phyloP scores from a whole-genome alignment of 2,797 vertebrate species.

The Silurus lanzhouensis region DNA sequence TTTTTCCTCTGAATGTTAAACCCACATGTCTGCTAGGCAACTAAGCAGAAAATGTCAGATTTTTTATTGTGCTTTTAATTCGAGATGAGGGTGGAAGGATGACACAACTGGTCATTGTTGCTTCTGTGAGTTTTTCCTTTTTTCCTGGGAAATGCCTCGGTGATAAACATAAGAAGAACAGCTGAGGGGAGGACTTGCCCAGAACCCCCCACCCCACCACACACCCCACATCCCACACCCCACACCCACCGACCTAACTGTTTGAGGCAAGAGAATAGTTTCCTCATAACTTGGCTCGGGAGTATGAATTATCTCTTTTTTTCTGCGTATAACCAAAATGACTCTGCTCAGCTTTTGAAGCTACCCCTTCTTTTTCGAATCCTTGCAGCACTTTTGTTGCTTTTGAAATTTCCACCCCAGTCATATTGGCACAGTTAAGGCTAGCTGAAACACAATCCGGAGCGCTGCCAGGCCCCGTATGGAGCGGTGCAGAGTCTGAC shows the following conservation, averaged over 20 bases:
- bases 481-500: conserved; percentile 44
- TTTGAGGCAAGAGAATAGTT: conserved; percentile 77
- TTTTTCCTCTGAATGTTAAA: not conserved
- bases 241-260: conserved; percentile 55
- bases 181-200: conserved; percentile 75
- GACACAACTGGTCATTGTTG: conserved; percentile 52
- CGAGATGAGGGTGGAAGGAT: conserved; percentile 54
- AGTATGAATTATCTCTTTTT: conserved; percentile 78
- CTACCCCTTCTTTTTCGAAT: conserved; percentile 49
- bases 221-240: too few species aligned
- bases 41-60: too few species aligned
- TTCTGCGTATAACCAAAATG: conserved; percentile 76
- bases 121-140: conserved; percentile 57
- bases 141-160: conserved; percentile 71
- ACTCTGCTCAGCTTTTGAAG: conserved; percentile 73
- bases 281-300: conserved; percentile 79
- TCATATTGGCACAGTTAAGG: conserved; percentile 65
- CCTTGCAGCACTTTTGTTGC: conserved; percentile 58
- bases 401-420: conserved; percentile 71
- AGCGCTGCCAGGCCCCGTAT: conserved; percentile 39
- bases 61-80: conserved; percentile 55
- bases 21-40: not conserved
- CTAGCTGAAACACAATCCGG: conserved; percentile 67
- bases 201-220: conserved; percentile 17
- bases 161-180: conserved; percentile 81